Percentiles rank a stretch among this genome's conserved stretches.
phyloP scores from a whole-genome alignment of 1,140 invertebrate species.

The Vanessa atalanta region DNA sequence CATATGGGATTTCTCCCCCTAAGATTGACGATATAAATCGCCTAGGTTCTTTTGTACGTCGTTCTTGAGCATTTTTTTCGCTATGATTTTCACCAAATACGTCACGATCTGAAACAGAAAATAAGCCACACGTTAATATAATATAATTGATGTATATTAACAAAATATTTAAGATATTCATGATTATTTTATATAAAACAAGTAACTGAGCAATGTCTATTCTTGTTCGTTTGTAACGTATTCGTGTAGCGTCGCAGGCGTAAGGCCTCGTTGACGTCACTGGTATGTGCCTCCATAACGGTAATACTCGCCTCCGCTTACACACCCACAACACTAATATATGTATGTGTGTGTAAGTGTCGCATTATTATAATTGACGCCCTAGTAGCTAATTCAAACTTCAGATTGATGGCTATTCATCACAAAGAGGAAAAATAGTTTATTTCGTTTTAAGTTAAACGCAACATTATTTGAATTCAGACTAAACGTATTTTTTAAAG shows the following conservation, averaged over 20 bases:
- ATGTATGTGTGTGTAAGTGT: conserved; percentile 55
- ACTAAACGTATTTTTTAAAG: too few species aligned
- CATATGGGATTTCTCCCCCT: conserved; percentile 88
- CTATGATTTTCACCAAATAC: conserved; percentile 72
- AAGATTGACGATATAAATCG: conserved; percentile 89
- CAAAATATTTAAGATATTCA: conserved; percentile 15
- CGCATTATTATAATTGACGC: conserved; percentile 62
- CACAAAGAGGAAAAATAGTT: background rate
- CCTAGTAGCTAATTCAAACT: conserved; percentile 55
- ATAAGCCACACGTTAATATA: conserved; percentile 3
- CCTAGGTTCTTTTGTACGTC: conserved; percentile 77
- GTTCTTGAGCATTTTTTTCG: conserved; percentile 54
- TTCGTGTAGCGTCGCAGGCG: conserved; percentile 67
- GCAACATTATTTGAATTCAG: too few species aligned
- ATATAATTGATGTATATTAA: too few species aligned
- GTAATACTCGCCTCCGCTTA: conserved; percentile 73
- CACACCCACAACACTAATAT: conserved; percentile 49
- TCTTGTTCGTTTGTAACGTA: conserved; percentile 67
- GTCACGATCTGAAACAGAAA: conserved; percentile 74
- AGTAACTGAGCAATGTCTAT: conserved; percentile 41
- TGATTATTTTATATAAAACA: conserved; percentile 24
- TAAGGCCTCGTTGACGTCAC: conserved; percentile 77
- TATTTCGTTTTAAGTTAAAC: too few species aligned
- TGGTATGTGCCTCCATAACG: conserved; percentile 79
- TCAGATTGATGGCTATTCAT: conserved; percentile 41